Evolutionary conservation across 2,888 invertebrate species (phyloP), one percentile per base, ranked within the genome.

Genomic region (Ganaspis brasiliensis): DNA sequence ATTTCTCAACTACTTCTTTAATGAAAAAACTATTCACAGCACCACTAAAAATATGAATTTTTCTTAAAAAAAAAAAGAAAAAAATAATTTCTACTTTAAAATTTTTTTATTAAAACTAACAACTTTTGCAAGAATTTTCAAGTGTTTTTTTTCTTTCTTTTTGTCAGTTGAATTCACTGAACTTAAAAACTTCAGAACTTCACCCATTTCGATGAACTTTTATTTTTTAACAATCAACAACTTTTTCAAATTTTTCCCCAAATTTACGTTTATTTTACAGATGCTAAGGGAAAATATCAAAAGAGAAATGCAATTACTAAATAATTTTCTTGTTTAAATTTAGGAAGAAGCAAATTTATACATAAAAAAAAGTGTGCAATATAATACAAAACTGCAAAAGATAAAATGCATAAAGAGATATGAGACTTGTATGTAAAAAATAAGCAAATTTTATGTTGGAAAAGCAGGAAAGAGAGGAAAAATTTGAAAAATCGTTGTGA

Each of bases 171-270:
- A n/a, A 67, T 24, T 45, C 67, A 67, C 67, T 67, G 67, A 67
- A 67, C 67, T 67, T 45, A 14, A 45, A 67, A 67, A 67, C 67
- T 59, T 56, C 37, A 45, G 24, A 67, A 67, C 67, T 67, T 45
- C 67, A 67, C 67, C 67, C 67, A 67, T 14, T 67, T 67, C 67
- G 67, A 45, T 40, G 67, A 67, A 67, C 67, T 67, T 19, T 61
- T 19, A 37, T 37, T 61, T 45, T 45, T n/a, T 3, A 45, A 40
- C 21, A 67, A 37, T 8, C 67, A 40, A 67, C 14, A 67, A 45
- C 24, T 40, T 26, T 24, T 67, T 45, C n/a, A 67, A 24, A 67
- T 24, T 63, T 45, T 45, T 67, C 40, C 67, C 45, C 40, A 8
- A 1, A 3, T 61, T 21, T 31, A n/a, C 5, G n/a, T n/a, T n/a